Percentiles rank a stretch among this genome's conserved stretches.
phyloP scores from a whole-genome alignment of 2,888 invertebrate genomes.

The Lasioglossum vierecki region DNA sequence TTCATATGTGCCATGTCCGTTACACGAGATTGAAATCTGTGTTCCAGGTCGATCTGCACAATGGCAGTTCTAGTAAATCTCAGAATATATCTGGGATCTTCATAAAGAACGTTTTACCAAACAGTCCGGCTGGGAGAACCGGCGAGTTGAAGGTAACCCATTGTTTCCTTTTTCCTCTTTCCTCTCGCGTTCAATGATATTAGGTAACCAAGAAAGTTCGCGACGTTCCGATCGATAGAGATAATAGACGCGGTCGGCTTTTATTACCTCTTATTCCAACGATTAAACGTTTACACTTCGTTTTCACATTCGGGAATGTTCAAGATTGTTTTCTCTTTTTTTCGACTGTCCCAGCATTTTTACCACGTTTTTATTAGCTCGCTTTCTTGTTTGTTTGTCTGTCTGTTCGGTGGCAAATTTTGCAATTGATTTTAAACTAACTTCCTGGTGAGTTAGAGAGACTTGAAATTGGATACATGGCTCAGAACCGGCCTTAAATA shows the following conservation, averaged over 20 bases:
- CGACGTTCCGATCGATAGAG: neutral
- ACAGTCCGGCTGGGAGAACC: slow-evolving; percentile 96
- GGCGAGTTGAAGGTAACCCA: slow-evolving; percentile 91
- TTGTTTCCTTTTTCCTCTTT: neutral
- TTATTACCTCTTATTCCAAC: neutral
- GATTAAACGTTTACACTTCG: neutral
- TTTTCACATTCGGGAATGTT: no score
- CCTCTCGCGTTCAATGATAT: neutral
- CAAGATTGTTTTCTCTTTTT: no score
- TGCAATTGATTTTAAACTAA: no score
- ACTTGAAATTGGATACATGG: no score
- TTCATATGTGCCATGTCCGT: neutral
- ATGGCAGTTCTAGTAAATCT: slow-evolving; percentile 88
- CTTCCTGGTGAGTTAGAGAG: no score
- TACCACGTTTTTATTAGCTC: no score
- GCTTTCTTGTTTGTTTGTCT: no score
- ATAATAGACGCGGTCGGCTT: neutral
- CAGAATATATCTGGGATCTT: slow-evolving; percentile 96
- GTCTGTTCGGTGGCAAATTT: no score
- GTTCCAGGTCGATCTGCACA: slow-evolving; percentile 90
- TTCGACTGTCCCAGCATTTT: no score
- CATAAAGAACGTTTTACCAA: slow-evolving; percentile 97
- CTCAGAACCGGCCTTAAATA: no score
- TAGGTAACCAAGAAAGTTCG: neutral
- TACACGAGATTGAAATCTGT: slow-evolving; percentile 35